These are phyloP conservation scores for Hypomecis atomaria DNA, from an alignment of 2,888 invertebrate species.

Conservation along the genomic window DNA sequence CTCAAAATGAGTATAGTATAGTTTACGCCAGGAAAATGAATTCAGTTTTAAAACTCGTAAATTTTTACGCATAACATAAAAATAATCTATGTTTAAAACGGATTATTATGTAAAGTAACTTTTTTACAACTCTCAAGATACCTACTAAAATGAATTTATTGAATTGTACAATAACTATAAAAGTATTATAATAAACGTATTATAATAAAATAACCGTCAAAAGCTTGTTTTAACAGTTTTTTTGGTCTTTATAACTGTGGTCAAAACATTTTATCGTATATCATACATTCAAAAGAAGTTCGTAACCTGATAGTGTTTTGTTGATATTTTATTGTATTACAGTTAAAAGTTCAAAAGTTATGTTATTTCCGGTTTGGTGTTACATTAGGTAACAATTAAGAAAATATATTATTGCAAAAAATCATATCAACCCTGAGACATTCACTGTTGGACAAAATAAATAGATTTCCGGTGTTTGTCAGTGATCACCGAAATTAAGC, in stretches of 20 bases:
- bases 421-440: too few species aligned
- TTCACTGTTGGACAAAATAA: too few species aligned
- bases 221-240: slow-evolving; percentile 7
- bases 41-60: too few species aligned
- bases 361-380: too few species aligned
- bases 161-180: slow-evolving; percentile 17
- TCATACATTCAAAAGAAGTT: slow-evolving; percentile 1
- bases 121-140: slow-evolving; percentile 1
- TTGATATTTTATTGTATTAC: not conserved
- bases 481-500: too few species aligned
- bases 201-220: slow-evolving; percentile 31
- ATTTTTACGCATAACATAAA: not conserved
- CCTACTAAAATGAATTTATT: slow-evolving; percentile 6
- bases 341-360: too few species aligned
- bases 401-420: too few species aligned
- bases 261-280: not conserved
- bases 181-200: slow-evolving; percentile 3
- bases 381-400: too few species aligned
- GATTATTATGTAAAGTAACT: not conserved
- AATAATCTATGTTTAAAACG: not conserved
- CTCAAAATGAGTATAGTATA: too few species aligned
- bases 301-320: slow-evolving; percentile 12
- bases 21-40: too few species aligned
- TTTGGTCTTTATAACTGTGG: slow-evolving; percentile 2
- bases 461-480: too few species aligned